A percentile compares a stretch with the other conserved stretches of the same genome.
These are phyloP conservation scores for Antitype chi DNA, from an alignment of 2,888 invertebrate genomes.

Conservation along the genomic window DNA sequence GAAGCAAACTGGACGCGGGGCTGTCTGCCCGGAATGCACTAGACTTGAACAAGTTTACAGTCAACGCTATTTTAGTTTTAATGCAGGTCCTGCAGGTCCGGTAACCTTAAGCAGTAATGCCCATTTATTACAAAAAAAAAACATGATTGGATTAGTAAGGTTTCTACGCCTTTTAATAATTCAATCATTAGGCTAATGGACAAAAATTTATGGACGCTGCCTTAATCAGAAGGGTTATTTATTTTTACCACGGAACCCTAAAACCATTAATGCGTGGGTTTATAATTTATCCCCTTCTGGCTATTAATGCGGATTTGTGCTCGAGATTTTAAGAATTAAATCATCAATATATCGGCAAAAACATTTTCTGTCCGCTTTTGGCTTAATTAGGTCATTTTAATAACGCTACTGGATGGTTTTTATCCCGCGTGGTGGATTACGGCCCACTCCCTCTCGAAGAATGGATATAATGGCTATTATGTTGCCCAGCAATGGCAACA, in stretches of 20 bases:
- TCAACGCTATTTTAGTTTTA: no score
- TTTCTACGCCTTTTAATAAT: no score
- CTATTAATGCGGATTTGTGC: constrained; percentile 26
- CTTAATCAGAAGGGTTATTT: background rate
- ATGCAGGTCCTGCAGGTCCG: no score
- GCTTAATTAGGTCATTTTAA: constrained; percentile 12
- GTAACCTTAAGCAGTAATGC: no score
- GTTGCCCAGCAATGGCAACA: background rate
- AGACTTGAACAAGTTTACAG: no score
- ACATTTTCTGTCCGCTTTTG: constrained; percentile 17
- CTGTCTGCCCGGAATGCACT: no score
- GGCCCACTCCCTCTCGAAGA: no score
- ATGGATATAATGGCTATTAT: no score
- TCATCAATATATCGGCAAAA: constrained; percentile 38
- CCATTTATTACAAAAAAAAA: no score
- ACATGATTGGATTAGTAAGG: no score
- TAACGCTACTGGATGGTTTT: background rate
- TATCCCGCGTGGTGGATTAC: no score
- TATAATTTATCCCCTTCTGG: constrained; percentile 39
- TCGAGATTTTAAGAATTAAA: constrained; percentile 48
- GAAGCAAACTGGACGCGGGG: no score
- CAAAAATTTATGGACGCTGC: background rate
- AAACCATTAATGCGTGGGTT: constrained; percentile 16
- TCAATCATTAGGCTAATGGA: background rate
- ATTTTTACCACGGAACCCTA: constrained; percentile 4